Percentiles rank a stretch among this genome's conserved stretches.
These are phyloP conservation scores for Notospermus geniculatus DNA, from an alignment of 1,140 invertebrate genomes.

Conservation along the genomic window DNA sequence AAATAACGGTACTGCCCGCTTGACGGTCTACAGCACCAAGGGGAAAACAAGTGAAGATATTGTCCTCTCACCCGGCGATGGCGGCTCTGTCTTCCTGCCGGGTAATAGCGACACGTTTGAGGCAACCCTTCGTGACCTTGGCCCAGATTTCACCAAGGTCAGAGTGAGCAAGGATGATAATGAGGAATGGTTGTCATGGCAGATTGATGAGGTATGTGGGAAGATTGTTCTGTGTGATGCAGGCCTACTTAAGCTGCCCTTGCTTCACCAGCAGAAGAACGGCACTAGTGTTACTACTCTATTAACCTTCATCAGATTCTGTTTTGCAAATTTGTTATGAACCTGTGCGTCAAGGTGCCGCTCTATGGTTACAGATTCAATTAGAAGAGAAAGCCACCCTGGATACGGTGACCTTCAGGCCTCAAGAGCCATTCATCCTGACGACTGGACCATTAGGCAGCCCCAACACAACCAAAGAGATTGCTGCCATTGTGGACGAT, in stretches of 20 bases:
- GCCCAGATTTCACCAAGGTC: conserved; percentile 39
- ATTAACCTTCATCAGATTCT: no score
- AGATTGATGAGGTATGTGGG: conserved; percentile 40
- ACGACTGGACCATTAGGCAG: no score
- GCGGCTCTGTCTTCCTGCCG: conserved; percentile 33
- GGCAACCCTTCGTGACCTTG: conserved; percentile 35
- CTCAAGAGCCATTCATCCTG: no score
- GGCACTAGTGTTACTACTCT: no score
- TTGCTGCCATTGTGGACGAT: conserved; percentile 28
- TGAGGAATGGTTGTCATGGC: conserved; percentile 37
- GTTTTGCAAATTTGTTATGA: no score
- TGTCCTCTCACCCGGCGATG: conserved; percentile 23
- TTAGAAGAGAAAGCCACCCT: conserved; percentile 31
- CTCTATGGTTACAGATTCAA: conserved; percentile 26
- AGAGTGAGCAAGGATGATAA: conserved; percentile 34
- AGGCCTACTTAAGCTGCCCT: not conserved
- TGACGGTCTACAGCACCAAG: conserved; percentile 38
- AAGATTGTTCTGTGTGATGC: no score
- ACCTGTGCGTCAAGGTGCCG: no score
- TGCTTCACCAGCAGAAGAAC: no score
- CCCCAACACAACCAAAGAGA: conserved; percentile 26
- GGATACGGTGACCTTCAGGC: conserved; percentile 23
- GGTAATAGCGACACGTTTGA: conserved; percentile 45
- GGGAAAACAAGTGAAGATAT: conserved; percentile 33
- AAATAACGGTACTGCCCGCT: conserved; percentile 29